Base-by-base conservation (phyloP, 2,113 vertebrate genomes). In the Anolis carolinensis region DNA sequence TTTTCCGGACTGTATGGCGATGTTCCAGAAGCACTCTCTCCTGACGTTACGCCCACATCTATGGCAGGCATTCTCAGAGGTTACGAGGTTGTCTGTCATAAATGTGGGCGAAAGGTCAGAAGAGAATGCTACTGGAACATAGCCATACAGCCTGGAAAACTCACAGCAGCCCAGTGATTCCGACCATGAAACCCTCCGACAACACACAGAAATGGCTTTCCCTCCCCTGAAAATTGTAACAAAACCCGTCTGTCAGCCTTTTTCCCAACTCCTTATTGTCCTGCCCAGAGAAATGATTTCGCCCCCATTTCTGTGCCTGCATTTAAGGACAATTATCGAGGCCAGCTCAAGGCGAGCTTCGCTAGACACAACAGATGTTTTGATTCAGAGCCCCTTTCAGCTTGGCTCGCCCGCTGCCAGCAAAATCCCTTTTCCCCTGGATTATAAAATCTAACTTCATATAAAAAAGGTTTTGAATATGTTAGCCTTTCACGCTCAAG, bases 391-490 rank as follows among this genome's bases (percentile, higher is more conserved):
- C 52, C n/a, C 52, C 7, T 93, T 93, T 92, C 92, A 92, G 91
- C 93, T 88, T 93, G 65, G 89, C 94, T 89, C 88, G 91, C 89
- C 39, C 88, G 89, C 79, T 90, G 86, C 62, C 90, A 88, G 82
- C 84, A 93, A 87, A 92, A 74, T 77, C 86, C 55, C 13, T 44
- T 44, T 82, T 83, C 91, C 89, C 62, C 62, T 82, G 48, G 50
- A 27, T 74, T 18, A 68, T 10, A 62, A 44, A 20, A 10, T 32
- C 30, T 30, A 18, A 18, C 11, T 71, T 34, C 34, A 2, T 71
- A 92, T 90, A 85, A 87, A 86, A 88, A 87, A 82, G 94, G 92
- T 91, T 95, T 93, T 90, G 94, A 95, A 95, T 95, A 95, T 95
- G 63, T 95, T 95, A 93, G 95, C 92, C 90, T 88, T 92, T 92